Evolutionary conservation across 1,140 invertebrate genomes (phyloP).

Genomic region (Drosophila ercepeae): DNA sequence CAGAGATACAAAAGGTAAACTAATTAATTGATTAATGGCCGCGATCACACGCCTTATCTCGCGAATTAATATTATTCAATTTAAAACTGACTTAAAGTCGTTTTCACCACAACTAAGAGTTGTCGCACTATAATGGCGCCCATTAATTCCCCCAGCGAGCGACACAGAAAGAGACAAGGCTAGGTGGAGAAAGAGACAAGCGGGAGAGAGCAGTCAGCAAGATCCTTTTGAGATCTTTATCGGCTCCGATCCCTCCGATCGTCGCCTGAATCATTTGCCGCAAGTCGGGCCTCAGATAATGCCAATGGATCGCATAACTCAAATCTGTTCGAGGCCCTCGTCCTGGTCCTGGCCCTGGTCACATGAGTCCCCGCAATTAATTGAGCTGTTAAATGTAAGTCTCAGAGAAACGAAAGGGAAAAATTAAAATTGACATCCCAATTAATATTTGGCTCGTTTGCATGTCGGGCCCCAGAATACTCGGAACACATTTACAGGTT

Average conservation of each 20-base stretch:
- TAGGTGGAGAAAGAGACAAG: not conserved
- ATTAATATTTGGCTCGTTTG: constrained; percentile 77
- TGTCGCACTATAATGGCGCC: constrained; percentile 71
- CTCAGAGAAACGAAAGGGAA: constrained; percentile 75
- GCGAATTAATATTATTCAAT: constrained; percentile 79
- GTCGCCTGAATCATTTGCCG: constrained; percentile 70
- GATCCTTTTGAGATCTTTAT: constrained; percentile 82
- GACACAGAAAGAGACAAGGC: constrained; percentile 10
- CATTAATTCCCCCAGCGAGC: constrained; percentile 56
- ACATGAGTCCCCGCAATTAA: constrained; percentile 71
- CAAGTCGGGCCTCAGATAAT: constrained; percentile 64
- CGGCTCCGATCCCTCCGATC: constrained; percentile 42
- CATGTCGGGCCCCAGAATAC: constrained; percentile 48
- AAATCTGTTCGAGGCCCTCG: constrained; percentile 39
- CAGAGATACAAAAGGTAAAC: constrained; percentile 62
- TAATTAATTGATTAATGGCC: constrained; percentile 79
- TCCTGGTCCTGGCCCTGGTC: constrained; percentile 26
- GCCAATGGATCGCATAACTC: constrained; percentile 77
- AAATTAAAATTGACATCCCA: constrained; percentile 73
- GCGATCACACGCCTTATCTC: constrained; percentile 68
- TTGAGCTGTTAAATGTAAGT: constrained; percentile 81
- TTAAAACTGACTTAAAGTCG: constrained; percentile 76
- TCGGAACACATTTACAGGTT: constrained; percentile 36
- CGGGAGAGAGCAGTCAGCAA: constrained; percentile 64
- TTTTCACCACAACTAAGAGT: constrained; percentile 82